Evolutionary conservation across 1,140 invertebrate genomes (phyloP).

Genomic region (Drosophila kurseongensis): DNA sequence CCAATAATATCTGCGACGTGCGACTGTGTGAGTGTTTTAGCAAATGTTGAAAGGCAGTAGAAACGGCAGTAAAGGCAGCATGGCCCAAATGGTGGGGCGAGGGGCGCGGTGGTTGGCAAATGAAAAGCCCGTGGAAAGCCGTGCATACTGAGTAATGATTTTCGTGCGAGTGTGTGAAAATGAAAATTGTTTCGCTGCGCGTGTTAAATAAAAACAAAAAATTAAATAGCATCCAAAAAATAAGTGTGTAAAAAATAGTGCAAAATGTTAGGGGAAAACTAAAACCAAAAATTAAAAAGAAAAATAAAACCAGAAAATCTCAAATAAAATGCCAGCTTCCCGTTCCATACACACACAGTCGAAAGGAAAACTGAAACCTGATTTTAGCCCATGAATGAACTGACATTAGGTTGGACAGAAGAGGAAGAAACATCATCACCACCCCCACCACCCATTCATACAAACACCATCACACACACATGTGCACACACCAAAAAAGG

Average conservation of each 20-base stretch:
- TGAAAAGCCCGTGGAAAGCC: constrained; percentile 67
- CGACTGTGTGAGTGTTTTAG: constrained; percentile 28
- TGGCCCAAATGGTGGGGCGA: constrained; percentile 52
- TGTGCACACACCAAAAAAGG: constrained; percentile 57
- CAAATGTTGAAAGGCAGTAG: constrained; percentile 38
- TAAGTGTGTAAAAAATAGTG: constrained; percentile 23
- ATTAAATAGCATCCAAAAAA: constrained; percentile 5
- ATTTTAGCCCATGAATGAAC: constrained; percentile 75
- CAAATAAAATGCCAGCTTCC: constrained; percentile 43
- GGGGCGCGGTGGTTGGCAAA: constrained; percentile 47
- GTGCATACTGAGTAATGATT: constrained; percentile 78
- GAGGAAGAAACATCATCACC: constrained; percentile 40
- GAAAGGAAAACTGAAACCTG: constrained; percentile 45
- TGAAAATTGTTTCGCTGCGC: constrained; percentile 55
- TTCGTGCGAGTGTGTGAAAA: constrained; percentile 63
- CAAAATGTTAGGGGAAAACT: constrained; percentile 18
- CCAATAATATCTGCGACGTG: constrained; percentile 28
- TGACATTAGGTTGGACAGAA: constrained; percentile 56
- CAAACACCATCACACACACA: constrained; percentile 21
- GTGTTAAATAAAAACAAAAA: constrained; percentile 18
- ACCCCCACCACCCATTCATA: constrained; percentile 21
- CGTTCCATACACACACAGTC: constrained; percentile 32
- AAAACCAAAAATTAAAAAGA: constrained; percentile 5
- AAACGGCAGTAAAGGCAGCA: constrained; percentile 30
- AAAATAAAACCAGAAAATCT: constrained; percentile 32